Percentiles rank a stretch among this genome's conserved stretches.
phyloP scores from a whole-genome alignment of 2,113 vertebrate species.

The Aepyceros melampus region DNA sequence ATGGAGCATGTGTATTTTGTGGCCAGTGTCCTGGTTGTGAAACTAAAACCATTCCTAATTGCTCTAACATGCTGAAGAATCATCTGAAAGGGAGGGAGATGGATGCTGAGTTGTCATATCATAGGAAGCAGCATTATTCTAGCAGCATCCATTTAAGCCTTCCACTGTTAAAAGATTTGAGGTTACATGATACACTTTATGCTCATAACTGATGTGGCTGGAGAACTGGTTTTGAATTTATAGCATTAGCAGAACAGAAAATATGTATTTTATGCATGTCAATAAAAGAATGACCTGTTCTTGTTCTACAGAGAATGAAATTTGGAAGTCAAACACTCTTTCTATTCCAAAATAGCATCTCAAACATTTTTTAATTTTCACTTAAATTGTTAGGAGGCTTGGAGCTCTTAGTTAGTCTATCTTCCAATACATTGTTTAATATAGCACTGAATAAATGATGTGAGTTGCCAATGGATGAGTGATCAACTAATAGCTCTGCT shows the following conservation, averaged over 20 bases:
- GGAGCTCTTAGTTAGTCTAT: background rate
- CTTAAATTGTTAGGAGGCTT: background rate
- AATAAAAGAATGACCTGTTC: slow-evolving; percentile 94
- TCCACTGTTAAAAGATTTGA: slow-evolving; percentile 87
- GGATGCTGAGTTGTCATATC: background rate
- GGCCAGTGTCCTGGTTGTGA: background rate
- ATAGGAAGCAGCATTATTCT: background rate
- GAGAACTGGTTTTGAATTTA: slow-evolving; percentile 90
- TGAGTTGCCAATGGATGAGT: background rate
- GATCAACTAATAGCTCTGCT: background rate
- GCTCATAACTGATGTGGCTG: slow-evolving; percentile 90
- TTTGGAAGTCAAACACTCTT: background rate
- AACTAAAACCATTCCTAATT: background rate
- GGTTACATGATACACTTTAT: slow-evolving; percentile 85
- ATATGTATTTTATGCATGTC: slow-evolving; percentile 98
- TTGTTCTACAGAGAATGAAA: slow-evolving; percentile 80
- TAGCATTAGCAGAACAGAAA: slow-evolving; percentile 93
- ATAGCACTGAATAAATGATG: background rate
- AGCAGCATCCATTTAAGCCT: slow-evolving; percentile 75
- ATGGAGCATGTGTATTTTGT: background rate
- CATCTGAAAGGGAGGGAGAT: background rate
- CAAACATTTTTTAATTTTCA: background rate
- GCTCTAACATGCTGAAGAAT: background rate
- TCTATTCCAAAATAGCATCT: background rate
- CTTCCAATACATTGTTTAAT: background rate